Base-by-base conservation (phyloP, 2,888 invertebrate species). In the Cordilura impudica region DNA sequence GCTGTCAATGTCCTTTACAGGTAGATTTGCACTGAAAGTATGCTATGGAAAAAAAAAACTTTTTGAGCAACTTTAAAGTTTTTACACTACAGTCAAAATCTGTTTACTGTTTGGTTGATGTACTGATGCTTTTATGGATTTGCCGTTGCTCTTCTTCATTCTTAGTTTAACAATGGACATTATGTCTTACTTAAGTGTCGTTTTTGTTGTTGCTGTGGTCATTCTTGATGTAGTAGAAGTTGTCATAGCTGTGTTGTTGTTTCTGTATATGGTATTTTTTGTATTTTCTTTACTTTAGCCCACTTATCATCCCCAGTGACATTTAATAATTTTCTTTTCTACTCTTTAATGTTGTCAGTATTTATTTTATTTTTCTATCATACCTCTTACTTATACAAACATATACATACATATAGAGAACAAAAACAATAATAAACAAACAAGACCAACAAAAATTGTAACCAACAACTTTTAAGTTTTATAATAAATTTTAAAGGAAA, bases 241-340 rank as follows among this genome's bases (percentile, higher is more conserved):
- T 35, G 53, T 60, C 35, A 45, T 65, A 18, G 53, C 43, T 79
- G 71, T 56, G 82, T 75, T 83, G 81, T 58, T 81, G 76, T 56
- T 69, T 72, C 51, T 78, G 81, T 51, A 39, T 49, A 43, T 23
- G 29, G 5, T 31, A n/a, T 63, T 53, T 56, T 53, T 45, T 54
- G 4, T 53, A 35, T 31, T 31, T 23, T 45, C 53, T 63, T 65
- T 49, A 66, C 66, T 85, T 83, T 78, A 87, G 86, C 88, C 88
- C 87, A 89, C 88, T 89, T 89, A 88, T 88, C 88, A 88, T 88
- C 87, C 88, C 87, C 81, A 84, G 87, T 88, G 89, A 89, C 89
- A 89, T 87, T 89, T 89, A 87, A 88, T 88, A 88, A 88, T 88
- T 79, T 88, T 88, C 88, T 88, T 69, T 69, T 87, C 86, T 85